Conservation (phyloP, 2,797 vertebrate genomes). For the Decapterus maruadsi region DNA sequence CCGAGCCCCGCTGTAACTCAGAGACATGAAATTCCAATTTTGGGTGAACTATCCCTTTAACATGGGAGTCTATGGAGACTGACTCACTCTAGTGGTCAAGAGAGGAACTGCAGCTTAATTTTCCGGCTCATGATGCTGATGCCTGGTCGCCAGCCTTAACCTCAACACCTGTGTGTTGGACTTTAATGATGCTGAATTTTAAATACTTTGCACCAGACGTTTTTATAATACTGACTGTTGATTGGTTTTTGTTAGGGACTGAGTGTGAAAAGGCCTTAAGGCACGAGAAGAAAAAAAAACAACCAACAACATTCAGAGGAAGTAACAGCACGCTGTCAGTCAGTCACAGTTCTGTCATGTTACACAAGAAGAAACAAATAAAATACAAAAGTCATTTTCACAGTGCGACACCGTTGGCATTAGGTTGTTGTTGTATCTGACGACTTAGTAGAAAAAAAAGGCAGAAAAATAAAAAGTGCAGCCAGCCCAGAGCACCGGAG, state of each 20-base stretch:
- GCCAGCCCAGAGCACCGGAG: slow-evolving; percentile 35
- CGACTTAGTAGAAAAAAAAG: slow-evolving; percentile 52
- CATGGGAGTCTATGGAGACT: too few relatives aligned
- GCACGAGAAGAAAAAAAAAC: slow-evolving; percentile 35
- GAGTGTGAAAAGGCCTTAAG: slow-evolving; percentile 55
- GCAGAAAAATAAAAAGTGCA: slow-evolving; percentile 54
- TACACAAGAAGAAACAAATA: slow-evolving; percentile 28
- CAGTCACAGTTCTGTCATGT: slow-evolving; percentile 20
- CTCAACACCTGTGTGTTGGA: too few relatives aligned
- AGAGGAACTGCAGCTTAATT: too few relatives aligned
- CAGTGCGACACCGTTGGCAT: slow-evolving; percentile 46
- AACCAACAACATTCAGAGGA: slow-evolving; percentile 40
- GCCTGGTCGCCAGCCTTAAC: too few relatives aligned
- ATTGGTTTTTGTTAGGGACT: slow-evolving; percentile 4
- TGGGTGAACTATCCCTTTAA: too few relatives aligned
- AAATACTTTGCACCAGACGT: background rate
- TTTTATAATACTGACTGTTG: background rate
- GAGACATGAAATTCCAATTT: too few relatives aligned
- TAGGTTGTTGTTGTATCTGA: slow-evolving; percentile 47
- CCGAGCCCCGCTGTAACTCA: too few relatives aligned
- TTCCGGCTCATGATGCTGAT: too few relatives aligned
- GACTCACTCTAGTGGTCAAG: too few relatives aligned
- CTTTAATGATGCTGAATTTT: too few relatives aligned
- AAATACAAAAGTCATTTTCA: slow-evolving; percentile 43
- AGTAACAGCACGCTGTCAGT: slow-evolving; percentile 14